Base-by-base conservation (phyloP, 2,888 invertebrate species). In the Himalopsyche kuldschensis region DNA sequence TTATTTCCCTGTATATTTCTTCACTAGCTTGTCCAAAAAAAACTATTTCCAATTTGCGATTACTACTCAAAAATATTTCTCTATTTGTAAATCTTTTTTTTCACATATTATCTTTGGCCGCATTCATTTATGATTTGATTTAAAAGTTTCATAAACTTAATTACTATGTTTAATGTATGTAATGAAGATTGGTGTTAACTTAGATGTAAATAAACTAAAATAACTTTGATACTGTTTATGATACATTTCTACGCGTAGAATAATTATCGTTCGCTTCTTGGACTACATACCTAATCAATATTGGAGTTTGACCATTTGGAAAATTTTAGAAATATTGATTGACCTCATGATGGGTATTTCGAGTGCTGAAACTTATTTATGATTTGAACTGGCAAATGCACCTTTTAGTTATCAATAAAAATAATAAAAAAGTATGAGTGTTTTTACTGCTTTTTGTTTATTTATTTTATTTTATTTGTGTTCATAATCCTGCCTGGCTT, bases 101-200 rank as follows among this genome's bases (percentile, higher is more conserved):
- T 41, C 11, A 1, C 35, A 2, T 6, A 41, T 41, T 41, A 15
- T 15, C 41, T 41, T 35, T 15, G 4, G 15, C 15, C 15, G 15
- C 0, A 41, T 41, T 30, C 0, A 41, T 41, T 30, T 55, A 17
- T 79, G 41, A 31, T 55, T 41, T 31, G 46, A 55, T 55, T 27
- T 79, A 32, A n/a, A 30, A 24, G 46, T 48, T 47, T 82, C 75
- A 77, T 79, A 76, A 84, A 81, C 6, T 10, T 87, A 83, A 80
- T 87, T 81, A 85, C 81, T 87, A 84, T 81, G 85, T 83, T 86
- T 87, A 85, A 83, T 85, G 85, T 85, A 83, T 69, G 69, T 69
- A 30, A 8, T 69, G 69, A 69, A 11, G 27, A 30, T 69, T 27
- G 69, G 69, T 69, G 55, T 20, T 55, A 69, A 69, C 27, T 24